Base-by-base conservation (phyloP, 2,888 invertebrate genomes). In the Apotomis betuletana region DNA sequence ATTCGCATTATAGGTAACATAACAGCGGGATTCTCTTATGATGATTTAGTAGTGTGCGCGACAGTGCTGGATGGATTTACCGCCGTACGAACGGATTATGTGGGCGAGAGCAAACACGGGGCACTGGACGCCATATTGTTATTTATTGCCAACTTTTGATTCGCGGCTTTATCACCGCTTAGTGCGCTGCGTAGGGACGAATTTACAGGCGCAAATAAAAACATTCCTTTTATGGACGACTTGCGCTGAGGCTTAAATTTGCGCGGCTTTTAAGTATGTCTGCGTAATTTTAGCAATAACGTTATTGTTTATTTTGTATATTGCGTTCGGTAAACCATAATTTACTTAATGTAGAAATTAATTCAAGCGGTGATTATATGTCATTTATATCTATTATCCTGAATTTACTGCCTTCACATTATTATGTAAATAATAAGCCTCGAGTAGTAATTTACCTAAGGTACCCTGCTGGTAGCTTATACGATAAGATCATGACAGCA, bases 81-180 rank as follows among this genome's bases (percentile, higher is more conserved):
- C 85, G 92, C 85, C 90, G 88, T 87, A 91, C 89, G 90, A 92
- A 91, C 90, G 92, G 92, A 92, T 93, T 93, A 93, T 91, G 92
- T 93, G 92, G 92, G 92, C 92, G 92, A 92, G 88, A 87, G 92
- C 92, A 93, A 93, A 93, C 92, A 92, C 88, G 90, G 89, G 90
- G 89, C 90, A 89, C 87, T 87, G 89, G 85, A 87, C 92, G 90
- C 91, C 90, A 89, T 91, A 91, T 92, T 91, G 90, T 90, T 88
- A 92, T 90, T 90, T 93, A 92, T 81, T 80, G 85, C 78, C 80
- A 86, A 92, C 91, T 92, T 92, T 92, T 92, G 92, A 92, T 91
- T 90, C 91, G 89, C 89, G 86, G 87, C 87, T 90, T 91, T 90
- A 91, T 90, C 87, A 87, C 86, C 82, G 84, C 86, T 86, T 83